These are phyloP conservation scores for Cerastis leucographa DNA, from an alignment of 2,888 invertebrate genomes.

Conservation along the genomic window DNA sequence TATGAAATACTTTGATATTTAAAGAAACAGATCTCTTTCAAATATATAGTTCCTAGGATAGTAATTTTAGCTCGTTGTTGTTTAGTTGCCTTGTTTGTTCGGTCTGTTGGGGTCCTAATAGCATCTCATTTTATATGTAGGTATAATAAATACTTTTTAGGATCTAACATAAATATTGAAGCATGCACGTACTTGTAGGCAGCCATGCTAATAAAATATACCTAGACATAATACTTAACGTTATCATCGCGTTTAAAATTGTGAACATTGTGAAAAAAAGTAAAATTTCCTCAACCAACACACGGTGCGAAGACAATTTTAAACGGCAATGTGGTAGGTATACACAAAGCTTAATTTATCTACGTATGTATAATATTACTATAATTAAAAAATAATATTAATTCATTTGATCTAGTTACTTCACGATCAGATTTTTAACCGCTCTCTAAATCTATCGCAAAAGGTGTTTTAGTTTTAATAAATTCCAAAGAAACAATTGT, in stretches of 20 bases:
- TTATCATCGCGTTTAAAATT: slow-evolving; percentile 66
- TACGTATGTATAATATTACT: slow-evolving; percentile 78
- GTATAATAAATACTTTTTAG: slow-evolving; percentile 61
- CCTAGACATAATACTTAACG: slow-evolving; percentile 49
- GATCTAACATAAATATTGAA: slow-evolving; percentile 64
- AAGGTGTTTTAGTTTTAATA: slow-evolving; percentile 51
- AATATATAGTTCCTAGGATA: slow-evolving; percentile 6
- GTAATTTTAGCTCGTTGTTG: slow-evolving; percentile 12
- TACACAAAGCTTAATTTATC: slow-evolving; percentile 69
- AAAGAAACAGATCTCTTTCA: slow-evolving; percentile 1
- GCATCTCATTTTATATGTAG: slow-evolving; percentile 27
- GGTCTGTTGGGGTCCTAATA: slow-evolving; percentile 58
- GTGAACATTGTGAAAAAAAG: slow-evolving; percentile 44
- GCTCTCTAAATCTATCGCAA: slow-evolving; percentile 58
- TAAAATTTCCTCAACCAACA: slow-evolving; percentile 37
- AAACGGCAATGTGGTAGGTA: slow-evolving; percentile 62
- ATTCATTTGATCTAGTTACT: slow-evolving; percentile 87
- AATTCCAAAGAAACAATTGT: slow-evolving; percentile 59
- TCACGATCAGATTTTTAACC: slow-evolving; percentile 68
- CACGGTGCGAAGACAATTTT: slow-evolving; percentile 63
- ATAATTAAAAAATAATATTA: slow-evolving; percentile 72
- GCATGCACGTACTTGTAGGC: slow-evolving; percentile 54
- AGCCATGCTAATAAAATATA: slow-evolving; percentile 48
- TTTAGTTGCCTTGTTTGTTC: slow-evolving; percentile 18
- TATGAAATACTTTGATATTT: slow-evolving; percentile 4